Conservation (phyloP, 2,888 invertebrate genomes). For the Cancer borealis region DNA sequence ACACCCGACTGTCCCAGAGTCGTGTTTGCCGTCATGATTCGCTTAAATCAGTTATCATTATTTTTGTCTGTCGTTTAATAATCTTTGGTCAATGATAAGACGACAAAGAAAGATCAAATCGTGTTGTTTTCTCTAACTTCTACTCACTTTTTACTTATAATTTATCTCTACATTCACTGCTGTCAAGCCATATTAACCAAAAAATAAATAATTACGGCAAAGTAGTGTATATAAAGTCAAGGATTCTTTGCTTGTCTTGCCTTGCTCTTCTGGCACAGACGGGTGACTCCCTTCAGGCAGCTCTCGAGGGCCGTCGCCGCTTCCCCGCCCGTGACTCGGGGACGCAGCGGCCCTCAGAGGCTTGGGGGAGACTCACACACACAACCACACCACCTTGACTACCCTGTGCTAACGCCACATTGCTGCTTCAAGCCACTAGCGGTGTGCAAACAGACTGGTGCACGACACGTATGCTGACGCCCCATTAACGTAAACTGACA, state of each 20-base stretch:
- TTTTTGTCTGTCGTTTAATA: not conserved
- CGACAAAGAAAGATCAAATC: not conserved
- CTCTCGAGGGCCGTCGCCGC: not conserved
- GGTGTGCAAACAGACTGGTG: not conserved
- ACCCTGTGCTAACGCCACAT: not conserved
- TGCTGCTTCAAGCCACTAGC: conserved; percentile 14
- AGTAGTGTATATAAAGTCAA: not conserved
- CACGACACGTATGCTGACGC: not conserved
- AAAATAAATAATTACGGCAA: not conserved
- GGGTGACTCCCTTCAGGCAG: conserved; percentile 38
- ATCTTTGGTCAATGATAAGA: not conserved
- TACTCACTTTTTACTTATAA: not conserved
- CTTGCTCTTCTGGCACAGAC: conserved; percentile 30
- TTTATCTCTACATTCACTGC: not conserved
- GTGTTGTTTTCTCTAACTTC: not conserved
- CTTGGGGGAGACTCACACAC: not conserved
- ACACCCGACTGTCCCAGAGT: conserved; percentile 26
- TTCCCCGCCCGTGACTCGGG: not conserved
- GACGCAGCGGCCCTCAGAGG: conserved; percentile 1
- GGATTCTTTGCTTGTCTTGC: not conserved
- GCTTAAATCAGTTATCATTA: not conserved
- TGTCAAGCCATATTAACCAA: not conserved
- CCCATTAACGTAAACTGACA: conserved; percentile 6
- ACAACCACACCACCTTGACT: conserved; percentile 23
- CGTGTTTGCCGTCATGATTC: not conserved